Percentiles rank a stretch among this genome's conserved stretches.
phyloP scores from a whole-genome alignment of 2,113 vertebrate species.

The Microcebus ravelobensis region DNA sequence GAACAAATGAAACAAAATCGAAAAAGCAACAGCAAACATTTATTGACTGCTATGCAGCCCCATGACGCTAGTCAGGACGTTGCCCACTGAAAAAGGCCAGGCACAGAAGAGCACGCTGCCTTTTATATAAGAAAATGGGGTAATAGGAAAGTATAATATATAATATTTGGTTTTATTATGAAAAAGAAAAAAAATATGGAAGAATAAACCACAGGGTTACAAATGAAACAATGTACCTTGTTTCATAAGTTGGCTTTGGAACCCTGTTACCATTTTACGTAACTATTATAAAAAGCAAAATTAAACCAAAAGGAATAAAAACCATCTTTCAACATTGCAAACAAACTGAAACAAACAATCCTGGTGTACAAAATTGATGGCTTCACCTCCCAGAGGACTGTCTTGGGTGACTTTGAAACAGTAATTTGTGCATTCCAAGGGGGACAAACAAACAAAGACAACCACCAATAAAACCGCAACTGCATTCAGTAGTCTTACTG shows the following conservation, averaged over 20 bases:
- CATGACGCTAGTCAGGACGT: not conserved
- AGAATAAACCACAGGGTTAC: conserved; percentile 13
- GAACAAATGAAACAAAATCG: not conserved
- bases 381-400: conserved; percentile 41
- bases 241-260: conserved; percentile 49
- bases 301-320: conserved; percentile 62
- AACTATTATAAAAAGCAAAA: conserved; percentile 42
- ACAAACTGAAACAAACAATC: conserved; percentile 48
- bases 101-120: not conserved
- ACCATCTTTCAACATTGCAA: conserved; percentile 16
- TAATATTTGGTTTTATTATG: not conserved
- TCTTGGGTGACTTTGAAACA: conserved; percentile 46
- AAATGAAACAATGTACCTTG: conserved; percentile 28
- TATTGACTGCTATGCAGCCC: not conserved
- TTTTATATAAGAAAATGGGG: not conserved
- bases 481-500: conserved; percentile 36
- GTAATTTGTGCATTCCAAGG: conserved; percentile 45
- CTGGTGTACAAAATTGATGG: conserved; percentile 37
- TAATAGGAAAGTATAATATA: not conserved
- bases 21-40: not conserved
- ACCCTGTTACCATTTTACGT: conserved; percentile 57
- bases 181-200: conserved; percentile 43
- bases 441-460: conserved; percentile 60
- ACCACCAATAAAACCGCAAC: conserved; percentile 33
- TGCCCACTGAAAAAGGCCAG: not conserved